Conservation (phyloP, 2,888 invertebrate genomes). For the Timema podura region DNA sequence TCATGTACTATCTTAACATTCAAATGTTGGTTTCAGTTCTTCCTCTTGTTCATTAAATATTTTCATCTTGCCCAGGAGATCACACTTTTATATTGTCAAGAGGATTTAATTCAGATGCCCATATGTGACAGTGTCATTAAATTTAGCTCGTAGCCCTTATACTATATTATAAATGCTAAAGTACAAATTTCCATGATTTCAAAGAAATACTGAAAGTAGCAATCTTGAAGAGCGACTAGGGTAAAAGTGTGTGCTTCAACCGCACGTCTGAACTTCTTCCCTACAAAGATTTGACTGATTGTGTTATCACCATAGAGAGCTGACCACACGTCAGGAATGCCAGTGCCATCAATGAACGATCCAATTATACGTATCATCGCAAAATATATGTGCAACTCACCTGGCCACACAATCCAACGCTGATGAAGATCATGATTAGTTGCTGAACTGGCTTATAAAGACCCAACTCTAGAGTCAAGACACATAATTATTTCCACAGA, state of each 20-base stretch:
- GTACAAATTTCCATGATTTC: background rate
- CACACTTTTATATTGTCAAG: background rate
- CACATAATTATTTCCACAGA: slow-evolving; percentile 11
- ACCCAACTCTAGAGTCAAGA: slow-evolving; percentile 19
- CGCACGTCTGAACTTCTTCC: slow-evolving; percentile 12
- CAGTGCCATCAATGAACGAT: slow-evolving; percentile 13
- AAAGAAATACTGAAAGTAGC: slow-evolving; percentile 5
- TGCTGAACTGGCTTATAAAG: slow-evolving; percentile 22
- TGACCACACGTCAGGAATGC: slow-evolving; percentile 13
- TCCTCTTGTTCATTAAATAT: background rate
- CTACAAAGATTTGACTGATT: slow-evolving; percentile 16
- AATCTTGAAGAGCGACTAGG: slow-evolving; percentile 14
- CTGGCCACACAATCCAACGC: slow-evolving; percentile 23
- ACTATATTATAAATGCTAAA: background rate
- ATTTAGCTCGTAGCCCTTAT: background rate
- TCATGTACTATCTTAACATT: no score
- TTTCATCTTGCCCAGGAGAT: background rate
- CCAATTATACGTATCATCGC: slow-evolving; percentile 19
- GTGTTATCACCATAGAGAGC: slow-evolving; percentile 15
- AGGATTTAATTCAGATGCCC: background rate
- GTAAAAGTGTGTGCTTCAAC: slow-evolving; percentile 13
- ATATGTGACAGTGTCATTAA: background rate
- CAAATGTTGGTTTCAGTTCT: no score
- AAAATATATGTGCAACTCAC: slow-evolving; percentile 23
- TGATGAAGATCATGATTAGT: slow-evolving; percentile 19